Evolutionary conservation across 2,113 vertebrate species (phyloP).

Genomic region (Otocyon megalotis): DNA sequence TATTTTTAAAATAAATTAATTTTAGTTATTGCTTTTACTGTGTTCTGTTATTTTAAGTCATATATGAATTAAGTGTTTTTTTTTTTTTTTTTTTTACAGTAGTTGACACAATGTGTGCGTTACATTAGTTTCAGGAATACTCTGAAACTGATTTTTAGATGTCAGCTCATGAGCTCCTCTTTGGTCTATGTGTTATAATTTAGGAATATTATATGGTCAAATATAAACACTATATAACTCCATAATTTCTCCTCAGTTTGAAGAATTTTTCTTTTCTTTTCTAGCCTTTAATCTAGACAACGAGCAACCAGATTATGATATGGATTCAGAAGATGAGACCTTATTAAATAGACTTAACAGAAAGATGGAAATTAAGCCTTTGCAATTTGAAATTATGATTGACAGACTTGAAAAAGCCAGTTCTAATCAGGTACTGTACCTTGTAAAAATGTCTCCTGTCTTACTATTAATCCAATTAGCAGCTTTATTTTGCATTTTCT

Average conservation of each 20-base stretch:
- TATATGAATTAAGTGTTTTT: not conserved
- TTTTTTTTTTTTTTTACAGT: not conserved
- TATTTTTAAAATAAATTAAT: conserved; percentile 52
- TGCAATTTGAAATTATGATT: conserved; percentile 97
- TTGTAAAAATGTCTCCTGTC: conserved; percentile 25
- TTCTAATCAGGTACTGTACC: conserved; percentile 92
- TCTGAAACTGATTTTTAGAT: conserved; percentile 53
- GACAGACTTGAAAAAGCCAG: conserved; percentile 96
- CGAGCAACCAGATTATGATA: conserved; percentile 96
- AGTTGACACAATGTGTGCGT: not conserved
- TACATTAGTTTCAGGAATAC: not conserved
- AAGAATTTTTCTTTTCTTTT: conserved; percentile 69
- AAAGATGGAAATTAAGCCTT: conserved; percentile 96
- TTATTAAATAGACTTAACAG: conserved; percentile 95
- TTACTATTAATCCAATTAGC: conserved; percentile 40
- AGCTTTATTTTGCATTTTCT: conserved; percentile 38
- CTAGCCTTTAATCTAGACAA: conserved; percentile 94
- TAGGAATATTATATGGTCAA: not conserved
- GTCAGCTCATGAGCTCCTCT: not conserved
- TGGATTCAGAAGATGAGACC: conserved; percentile 97
- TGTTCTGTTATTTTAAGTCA: conserved; percentile 29
- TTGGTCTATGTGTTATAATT: conserved; percentile 33
- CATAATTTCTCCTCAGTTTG: conserved; percentile 63
- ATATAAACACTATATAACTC: not conserved
- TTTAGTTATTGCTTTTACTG: conserved; percentile 46